Evolutionary conservation across 92 coral and sea anemone genomes (phyloP).

Genomic region (Epizoanthus rinbou): DNA sequence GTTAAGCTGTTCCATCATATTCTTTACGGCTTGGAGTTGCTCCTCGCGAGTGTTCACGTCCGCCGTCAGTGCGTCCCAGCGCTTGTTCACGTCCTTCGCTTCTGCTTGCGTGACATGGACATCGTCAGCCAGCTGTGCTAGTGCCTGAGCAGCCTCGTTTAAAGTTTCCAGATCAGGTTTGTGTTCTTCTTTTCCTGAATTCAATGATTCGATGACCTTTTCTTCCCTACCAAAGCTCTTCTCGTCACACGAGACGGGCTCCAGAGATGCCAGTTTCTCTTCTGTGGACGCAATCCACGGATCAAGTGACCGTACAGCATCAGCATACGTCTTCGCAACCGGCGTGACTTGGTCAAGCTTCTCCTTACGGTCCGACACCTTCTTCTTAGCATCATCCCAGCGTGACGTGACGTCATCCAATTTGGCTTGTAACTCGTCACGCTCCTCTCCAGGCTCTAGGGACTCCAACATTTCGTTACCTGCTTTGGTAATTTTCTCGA

Average conservation of each 20-base stretch:
- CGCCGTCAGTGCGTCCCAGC: constrained; percentile 80
- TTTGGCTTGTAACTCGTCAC: constrained; percentile 71
- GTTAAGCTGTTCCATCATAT: constrained; percentile 61
- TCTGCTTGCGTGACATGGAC: constrained; percentile 92
- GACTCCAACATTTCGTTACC: constrained; percentile 77
- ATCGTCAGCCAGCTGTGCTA: constrained; percentile 84
- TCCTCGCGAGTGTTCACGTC: constrained; percentile 72
- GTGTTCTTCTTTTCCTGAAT: constrained; percentile 65
- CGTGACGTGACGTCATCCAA: constrained; percentile 70
- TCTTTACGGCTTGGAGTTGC: constrained; percentile 71
- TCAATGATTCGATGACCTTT: constrained; percentile 57
- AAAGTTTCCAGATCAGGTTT: constrained; percentile 65
- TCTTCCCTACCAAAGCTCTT: constrained; percentile 80
- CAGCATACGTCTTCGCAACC: constrained; percentile 72
- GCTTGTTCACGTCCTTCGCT: constrained; percentile 83
- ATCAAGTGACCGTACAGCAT: constrained; percentile 63
- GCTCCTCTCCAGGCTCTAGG: constrained; percentile 82
- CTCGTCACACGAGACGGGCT: constrained; percentile 86
- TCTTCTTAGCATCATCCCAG: constrained; percentile 76
- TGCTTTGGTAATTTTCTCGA: constrained; percentile 66
- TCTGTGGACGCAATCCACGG: constrained; percentile 89
- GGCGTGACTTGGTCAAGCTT: constrained; percentile 78
- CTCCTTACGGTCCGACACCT: constrained; percentile 71
- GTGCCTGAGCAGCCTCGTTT: constrained; percentile 57
- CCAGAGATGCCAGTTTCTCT: constrained; percentile 72